A percentile compares a stretch with the other conserved stretches of the same genome.
Conservation (phyloP, 2,113 vertebrate genomes). For the Gorsachius goisagi region DNA sequence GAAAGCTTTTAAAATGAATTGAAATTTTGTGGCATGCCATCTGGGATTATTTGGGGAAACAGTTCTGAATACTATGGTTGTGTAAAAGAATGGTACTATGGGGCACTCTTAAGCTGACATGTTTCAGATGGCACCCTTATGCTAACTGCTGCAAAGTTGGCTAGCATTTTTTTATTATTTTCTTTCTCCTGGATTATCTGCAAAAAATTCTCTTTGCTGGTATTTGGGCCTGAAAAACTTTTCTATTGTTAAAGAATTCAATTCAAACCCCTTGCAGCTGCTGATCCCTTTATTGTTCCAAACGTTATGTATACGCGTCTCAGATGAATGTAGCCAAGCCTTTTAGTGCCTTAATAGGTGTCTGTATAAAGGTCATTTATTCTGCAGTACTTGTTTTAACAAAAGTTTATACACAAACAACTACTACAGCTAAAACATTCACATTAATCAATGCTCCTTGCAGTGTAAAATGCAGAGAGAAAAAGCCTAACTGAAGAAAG, state of each 20-base stretch:
- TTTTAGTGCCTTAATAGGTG: constrained; percentile 83
- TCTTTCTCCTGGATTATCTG: constrained; percentile 80
- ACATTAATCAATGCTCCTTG: constrained; percentile 71
- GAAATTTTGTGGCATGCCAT: constrained; percentile 85
- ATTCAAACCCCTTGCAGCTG: constrained; percentile 82
- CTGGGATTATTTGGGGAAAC: constrained; percentile 83
- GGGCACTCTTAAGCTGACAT: constrained; percentile 78
- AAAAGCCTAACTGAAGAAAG: constrained; percentile 25
- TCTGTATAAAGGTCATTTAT: constrained; percentile 82
- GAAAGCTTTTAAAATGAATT: constrained; percentile 84
- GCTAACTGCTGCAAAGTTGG: constrained; percentile 76
- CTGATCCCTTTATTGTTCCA: constrained; percentile 78
- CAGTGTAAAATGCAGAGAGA: constrained; percentile 45
- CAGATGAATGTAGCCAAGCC: constrained; percentile 81
- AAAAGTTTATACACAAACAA: constrained; percentile 85
- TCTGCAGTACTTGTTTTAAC: constrained; percentile 78
- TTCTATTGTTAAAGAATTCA: constrained; percentile 82
- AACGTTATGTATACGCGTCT: constrained; percentile 72
- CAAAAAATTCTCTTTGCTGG: constrained; percentile 81
- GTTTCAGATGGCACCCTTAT: constrained; percentile 81
- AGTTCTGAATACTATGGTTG: constrained; percentile 77
- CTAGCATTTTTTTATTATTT: constrained; percentile 78
- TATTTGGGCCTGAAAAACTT: constrained; percentile 81
- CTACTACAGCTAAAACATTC: constrained; percentile 78
- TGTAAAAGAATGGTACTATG: constrained; percentile 72